phyloP scores from a whole-genome alignment of 2,113 vertebrate species.

The Xerus inauris region DNA sequence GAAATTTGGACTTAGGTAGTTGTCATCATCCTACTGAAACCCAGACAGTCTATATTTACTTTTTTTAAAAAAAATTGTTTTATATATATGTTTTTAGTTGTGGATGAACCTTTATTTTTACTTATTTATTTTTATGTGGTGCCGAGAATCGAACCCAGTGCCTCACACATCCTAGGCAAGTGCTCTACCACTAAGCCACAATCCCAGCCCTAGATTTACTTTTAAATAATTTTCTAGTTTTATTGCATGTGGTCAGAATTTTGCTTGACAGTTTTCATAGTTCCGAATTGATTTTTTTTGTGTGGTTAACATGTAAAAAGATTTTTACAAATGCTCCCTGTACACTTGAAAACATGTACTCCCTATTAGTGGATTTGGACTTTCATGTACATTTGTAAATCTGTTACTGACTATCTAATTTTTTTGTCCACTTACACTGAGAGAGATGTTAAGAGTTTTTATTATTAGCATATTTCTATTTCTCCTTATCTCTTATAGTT shows the following conservation, averaged over 20 bases:
- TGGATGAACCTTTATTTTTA: too few species aligned
- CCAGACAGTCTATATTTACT: neutral
- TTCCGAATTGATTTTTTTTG: neutral
- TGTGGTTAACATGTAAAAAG: neutral
- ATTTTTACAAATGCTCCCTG: neutral
- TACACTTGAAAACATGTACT: neutral
- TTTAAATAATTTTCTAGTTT: slow-evolving; percentile 23
- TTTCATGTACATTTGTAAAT: neutral
- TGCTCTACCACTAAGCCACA: too few species aligned
- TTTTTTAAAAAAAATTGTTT: too few species aligned
- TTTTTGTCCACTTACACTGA: neutral
- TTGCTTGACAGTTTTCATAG: neutral
- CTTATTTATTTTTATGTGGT: too few species aligned
- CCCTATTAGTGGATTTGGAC: neutral
- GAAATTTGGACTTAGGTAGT: neutral
- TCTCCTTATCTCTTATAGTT: neutral
- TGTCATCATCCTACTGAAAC: neutral
- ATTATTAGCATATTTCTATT: neutral
- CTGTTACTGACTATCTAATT: neutral
- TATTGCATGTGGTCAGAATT: neutral
- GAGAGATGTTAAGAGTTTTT: neutral
- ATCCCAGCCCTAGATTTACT: neutral
- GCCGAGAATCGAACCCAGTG: too few species aligned
- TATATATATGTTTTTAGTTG: too few species aligned
- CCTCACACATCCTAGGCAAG: too few species aligned